Base-by-base conservation (phyloP, 2,888 invertebrate genomes). In the Dioctria rufipes region DNA sequence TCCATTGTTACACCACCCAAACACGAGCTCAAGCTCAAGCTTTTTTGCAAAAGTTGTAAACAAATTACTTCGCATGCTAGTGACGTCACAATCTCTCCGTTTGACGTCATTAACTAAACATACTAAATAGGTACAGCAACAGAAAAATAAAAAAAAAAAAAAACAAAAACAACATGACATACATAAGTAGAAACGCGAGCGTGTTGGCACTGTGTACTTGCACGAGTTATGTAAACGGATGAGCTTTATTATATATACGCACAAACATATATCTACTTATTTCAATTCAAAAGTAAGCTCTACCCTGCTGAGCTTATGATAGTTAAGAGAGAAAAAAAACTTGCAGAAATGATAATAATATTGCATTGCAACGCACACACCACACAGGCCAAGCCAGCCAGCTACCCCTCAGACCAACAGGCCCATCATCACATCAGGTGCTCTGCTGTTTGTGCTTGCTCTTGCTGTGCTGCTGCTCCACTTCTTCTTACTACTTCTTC, bases 1-100 rank as follows among this genome's bases (percentile, higher is more conserved):
- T 37, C 61, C 4, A 39, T 66, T 66, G 66, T 77, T 77, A 77
- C 77, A 77, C 77, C 77, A 77, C 77, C 77, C 77, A 77, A 61
- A 61, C 77, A 77, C 77, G 77, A 77, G 77, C 63, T 58, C 61
- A 37, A 46, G 37, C 51, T 71, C 25, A 8, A 69, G 69, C 69
- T 69, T 69, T 25, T 25, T 25, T 25, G 25, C 69, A 9, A 8
- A 77, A 77, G 49, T 77, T 77, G 77, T 77, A 77, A 61, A 77
- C 77, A 77, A 51, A 58, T 77, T 66, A 49, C 63, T 63, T 77
- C 61, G 63, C 77, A 63, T 49, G 43, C n/a, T n/a, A 63, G 39
- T 77, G 77, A 77, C 77, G 77, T 77, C 77, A 77, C 63, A 42
- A 63, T 37, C 3, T 5, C n/a, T 6, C n/a, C 39, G 25, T 39